Conservation (phyloP, 2,888 invertebrate species). For the Limnephilus lunatus region DNA sequence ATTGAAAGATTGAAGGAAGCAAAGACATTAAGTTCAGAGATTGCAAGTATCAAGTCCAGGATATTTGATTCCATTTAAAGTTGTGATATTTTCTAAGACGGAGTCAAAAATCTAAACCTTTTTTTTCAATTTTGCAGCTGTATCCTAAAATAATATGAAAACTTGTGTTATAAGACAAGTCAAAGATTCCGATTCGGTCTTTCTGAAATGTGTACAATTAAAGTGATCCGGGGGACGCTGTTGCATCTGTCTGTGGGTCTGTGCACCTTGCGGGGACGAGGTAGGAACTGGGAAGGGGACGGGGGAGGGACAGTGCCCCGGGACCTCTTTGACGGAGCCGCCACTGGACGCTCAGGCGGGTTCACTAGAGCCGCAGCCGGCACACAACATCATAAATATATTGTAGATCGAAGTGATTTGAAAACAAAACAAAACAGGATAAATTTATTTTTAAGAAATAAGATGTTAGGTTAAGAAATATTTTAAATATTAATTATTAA, state of each 20-base stretch:
- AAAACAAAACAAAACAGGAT: neutral
- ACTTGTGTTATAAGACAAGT: neutral
- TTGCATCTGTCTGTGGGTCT: conserved; percentile 41
- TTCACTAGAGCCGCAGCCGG: conserved; percentile 25
- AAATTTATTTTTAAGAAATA: neutral
- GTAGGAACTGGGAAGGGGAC: neutral
- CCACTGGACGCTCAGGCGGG: conserved; percentile 40
- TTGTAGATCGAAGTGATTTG: neutral
- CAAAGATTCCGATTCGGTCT: conserved; percentile 9
- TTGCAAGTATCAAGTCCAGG: neutral
- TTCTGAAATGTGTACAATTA: conserved; percentile 18
- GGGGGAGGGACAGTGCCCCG: neutral
- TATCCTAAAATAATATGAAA: conserved; percentile 2
- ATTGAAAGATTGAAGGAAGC: neutral
- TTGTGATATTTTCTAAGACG: neutral
- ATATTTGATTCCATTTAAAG: neutral
- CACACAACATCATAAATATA: neutral
- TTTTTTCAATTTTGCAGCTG: neutral
- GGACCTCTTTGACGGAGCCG: conserved; percentile 35
- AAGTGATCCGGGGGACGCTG: conserved; percentile 33
- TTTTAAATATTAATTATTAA: no score
- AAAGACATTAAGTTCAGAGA: neutral
- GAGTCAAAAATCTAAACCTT: neutral
- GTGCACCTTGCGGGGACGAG: conserved; percentile 25
- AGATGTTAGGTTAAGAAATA: neutral